Percentiles rank a stretch among this genome's conserved stretches.
phyloP scores from a whole-genome alignment of 2,797 vertebrate species.

The Malacoraja senta region DNA sequence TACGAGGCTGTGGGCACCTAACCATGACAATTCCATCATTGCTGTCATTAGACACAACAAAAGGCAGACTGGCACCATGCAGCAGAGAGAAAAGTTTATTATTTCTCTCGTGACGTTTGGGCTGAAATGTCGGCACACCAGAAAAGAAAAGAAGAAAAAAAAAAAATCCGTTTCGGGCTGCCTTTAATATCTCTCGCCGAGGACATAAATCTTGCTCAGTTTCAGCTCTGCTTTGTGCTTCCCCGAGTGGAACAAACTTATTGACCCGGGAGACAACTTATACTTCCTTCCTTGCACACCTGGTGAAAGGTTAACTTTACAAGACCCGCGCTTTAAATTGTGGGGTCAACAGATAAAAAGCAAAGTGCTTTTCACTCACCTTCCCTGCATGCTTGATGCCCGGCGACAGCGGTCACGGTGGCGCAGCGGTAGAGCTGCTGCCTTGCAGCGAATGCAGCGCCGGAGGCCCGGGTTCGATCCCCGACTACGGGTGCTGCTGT shows the following conservation, averaged over 20 bases:
- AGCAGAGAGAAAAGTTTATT: conserved; percentile 38
- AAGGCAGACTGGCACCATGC: conserved; percentile 42
- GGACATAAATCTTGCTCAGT: not conserved
- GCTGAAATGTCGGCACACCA: not conserved
- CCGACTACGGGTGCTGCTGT: too few species aligned
- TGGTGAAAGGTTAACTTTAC: conserved; percentile 9
- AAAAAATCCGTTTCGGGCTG: not conserved
- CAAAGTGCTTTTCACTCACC: not conserved
- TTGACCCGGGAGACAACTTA: not conserved
- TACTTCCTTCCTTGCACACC: not conserved
- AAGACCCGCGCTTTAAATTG: not conserved
- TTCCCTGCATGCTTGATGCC: not conserved
- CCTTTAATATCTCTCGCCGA: not conserved
- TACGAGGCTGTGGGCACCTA: conserved; percentile 53
- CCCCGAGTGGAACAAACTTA: not conserved
- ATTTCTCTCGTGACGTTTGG: conserved; percentile 6
- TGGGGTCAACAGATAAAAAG: conserved; percentile 3
- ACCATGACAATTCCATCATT: conserved; percentile 62
- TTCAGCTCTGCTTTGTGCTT: not conserved
- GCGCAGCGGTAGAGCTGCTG: too few species aligned
- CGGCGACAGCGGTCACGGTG: too few species aligned
- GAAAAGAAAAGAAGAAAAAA: too few species aligned
- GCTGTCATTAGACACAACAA: conserved; percentile 57
- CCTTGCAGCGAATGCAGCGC: too few species aligned
- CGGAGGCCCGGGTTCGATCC: too few species aligned